phyloP scores from a whole-genome alignment of 2,113 vertebrate genomes.

The Colaptes auratus region DNA sequence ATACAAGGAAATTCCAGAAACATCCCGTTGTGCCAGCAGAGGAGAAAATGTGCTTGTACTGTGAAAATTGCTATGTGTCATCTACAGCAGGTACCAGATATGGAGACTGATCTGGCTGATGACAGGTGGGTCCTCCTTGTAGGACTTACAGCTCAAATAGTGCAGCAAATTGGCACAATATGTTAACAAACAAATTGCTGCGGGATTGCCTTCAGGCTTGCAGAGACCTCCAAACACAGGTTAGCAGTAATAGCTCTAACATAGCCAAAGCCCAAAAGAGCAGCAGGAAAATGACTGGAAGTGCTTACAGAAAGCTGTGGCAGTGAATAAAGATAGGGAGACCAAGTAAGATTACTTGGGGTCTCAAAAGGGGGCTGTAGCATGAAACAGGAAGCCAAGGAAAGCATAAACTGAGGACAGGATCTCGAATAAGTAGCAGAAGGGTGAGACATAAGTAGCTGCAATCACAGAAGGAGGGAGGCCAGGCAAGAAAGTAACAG shows the following conservation, averaged over 20 bases:
- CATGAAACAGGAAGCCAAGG: conserved; percentile 1
- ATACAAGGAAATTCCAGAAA: background rate
- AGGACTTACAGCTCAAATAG: background rate
- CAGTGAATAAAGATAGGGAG: conserved; percentile 4
- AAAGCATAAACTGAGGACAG: background rate
- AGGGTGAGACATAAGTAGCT: background rate
- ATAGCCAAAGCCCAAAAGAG: background rate
- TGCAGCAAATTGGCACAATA: background rate
- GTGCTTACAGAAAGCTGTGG: conserved; percentile 7
- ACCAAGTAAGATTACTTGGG: background rate
- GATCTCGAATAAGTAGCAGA: background rate
- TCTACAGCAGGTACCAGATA: background rate
- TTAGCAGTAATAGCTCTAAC: background rate
- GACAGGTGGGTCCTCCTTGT: background rate
- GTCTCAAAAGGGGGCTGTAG: background rate
- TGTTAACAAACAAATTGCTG: background rate
- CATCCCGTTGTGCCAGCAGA: background rate
- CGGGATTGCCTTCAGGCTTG: background rate
- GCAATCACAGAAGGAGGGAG: background rate
- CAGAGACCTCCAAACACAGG: background rate
- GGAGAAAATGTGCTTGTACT: background rate
- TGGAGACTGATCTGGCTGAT: background rate
- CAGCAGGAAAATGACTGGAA: background rate
- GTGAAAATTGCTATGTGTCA: background rate
- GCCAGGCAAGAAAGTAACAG: background rate